Percentiles rank a stretch among this genome's conserved stretches.
Evolutionary conservation across 1,140 invertebrate genomes (phyloP).

Genomic region (Idris sp.): DNA sequence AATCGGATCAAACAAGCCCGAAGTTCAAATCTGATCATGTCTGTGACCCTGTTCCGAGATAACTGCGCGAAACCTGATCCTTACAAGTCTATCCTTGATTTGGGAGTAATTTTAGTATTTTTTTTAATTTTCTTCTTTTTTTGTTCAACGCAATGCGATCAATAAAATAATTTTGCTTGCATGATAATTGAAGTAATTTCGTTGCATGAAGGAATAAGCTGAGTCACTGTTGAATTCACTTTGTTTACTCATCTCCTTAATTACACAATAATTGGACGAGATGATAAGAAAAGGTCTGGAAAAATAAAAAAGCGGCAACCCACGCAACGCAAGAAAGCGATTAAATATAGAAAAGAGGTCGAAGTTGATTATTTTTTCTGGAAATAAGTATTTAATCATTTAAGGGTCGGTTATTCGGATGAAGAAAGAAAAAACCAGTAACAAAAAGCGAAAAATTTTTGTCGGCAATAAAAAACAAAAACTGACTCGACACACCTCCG

Average conservation of each 20-base stretch:
- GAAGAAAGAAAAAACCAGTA: too few relatives aligned
- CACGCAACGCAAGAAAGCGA: slow-evolving; percentile 7
- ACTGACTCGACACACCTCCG: slow-evolving; percentile 25
- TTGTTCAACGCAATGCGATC: too few relatives aligned
- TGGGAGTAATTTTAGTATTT: too few relatives aligned
- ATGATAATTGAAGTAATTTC: too few relatives aligned
- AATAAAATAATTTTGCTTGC: too few relatives aligned
- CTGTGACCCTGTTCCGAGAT: neutral
- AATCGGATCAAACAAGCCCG: neutral
- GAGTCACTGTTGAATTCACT: neutral
- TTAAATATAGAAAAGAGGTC: slow-evolving; percentile 21
- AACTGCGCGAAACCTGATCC: too few relatives aligned
- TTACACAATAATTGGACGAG: slow-evolving; percentile 7
- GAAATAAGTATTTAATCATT: slow-evolving; percentile 43
- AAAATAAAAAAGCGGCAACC: neutral
- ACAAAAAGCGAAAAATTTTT: slow-evolving; percentile 31
- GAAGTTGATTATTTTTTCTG: slow-evolving; percentile 24
- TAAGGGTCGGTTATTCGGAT: slow-evolving; percentile 37
- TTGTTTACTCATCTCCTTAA: slow-evolving; percentile 6
- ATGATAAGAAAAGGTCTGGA: slow-evolving; percentile 8
- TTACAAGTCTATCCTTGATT: too few relatives aligned
- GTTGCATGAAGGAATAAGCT: neutral
- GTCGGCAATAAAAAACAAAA: slow-evolving; percentile 40
- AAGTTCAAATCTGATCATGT: neutral
- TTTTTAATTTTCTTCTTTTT: too few relatives aligned